Conservation (phyloP, 2,113 vertebrate genomes). For the Bothrops jararaca region DNA sequence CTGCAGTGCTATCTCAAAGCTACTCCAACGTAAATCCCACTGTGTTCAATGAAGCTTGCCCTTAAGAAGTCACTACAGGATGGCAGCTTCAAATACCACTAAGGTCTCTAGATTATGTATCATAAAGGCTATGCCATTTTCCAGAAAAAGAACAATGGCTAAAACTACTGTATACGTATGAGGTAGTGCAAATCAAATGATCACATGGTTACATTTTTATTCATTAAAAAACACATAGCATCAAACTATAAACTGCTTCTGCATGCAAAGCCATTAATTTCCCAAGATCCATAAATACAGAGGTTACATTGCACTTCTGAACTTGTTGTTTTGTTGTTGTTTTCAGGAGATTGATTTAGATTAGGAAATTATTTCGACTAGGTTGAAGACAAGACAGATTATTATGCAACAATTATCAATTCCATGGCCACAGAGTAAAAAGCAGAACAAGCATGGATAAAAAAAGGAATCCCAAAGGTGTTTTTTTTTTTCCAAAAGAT, state of each 20-base stretch:
- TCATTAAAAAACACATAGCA: background rate
- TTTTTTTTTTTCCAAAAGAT: background rate
- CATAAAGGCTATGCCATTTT: background rate
- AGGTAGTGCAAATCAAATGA: background rate
- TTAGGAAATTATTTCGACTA: background rate
- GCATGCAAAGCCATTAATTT: background rate
- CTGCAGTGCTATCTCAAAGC: background rate
- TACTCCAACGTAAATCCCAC: background rate
- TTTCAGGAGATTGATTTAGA: background rate
- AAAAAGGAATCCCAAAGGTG: background rate
- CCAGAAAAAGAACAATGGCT: background rate
- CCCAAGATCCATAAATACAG: background rate
- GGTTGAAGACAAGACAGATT: background rate
- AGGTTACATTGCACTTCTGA: background rate
- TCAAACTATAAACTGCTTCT: background rate
- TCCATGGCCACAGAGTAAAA: background rate
- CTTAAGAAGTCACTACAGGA: background rate
- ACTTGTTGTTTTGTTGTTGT: background rate
- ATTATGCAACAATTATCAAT: background rate
- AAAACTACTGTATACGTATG: rapidly evolving
- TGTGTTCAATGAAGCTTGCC: background rate
- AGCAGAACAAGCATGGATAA: background rate
- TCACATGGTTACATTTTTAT: background rate
- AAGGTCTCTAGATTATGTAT: background rate
- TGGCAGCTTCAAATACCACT: background rate